Base-by-base conservation (phyloP, 2,113 vertebrate genomes). In the Nibea albiflora region DNA sequence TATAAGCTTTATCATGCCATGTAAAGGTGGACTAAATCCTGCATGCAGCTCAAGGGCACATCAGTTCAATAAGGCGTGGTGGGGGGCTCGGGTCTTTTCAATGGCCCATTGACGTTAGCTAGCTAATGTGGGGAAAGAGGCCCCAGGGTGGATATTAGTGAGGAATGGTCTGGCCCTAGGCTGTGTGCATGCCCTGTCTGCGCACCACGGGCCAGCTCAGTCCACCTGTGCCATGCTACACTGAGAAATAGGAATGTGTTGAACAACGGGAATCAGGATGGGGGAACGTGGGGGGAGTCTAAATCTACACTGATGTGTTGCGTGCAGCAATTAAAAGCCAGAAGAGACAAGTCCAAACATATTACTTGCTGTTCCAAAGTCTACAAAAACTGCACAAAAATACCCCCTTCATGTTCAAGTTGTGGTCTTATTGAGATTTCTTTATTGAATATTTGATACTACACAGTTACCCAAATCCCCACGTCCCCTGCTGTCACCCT, bases 191-290 rank as follows among this genome's bases (percentile, higher is more conserved):
- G 84, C 80, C 80, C 80, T 72, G 80, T 88, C 72, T 31, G 78
- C 50, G 47, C 81, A 85, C 80, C 79, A 83, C 65, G 8, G 80
- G 67, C 84, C 71, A 47, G 49, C 65, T 84, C 87, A 84, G 89
- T 91, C 91, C 94, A 96, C 93, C 94, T 95, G 94, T 93, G 90
- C 90, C 90, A 94, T 92, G 93, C 91, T 93, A 92, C 89, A 93
- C 76, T 93, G 93, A 91, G 74, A 84, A 92, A 89, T 62, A 94
- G 94, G 95, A 95, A 95, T 95, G 92, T 80, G 79, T 78, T 77
- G 69, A 91, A 92, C 85, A 92, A 88, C 76, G 17, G 71, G 67
- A 86, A 80, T 81, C 56, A 67, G 73, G 47, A 85, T 78, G 72
- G 70, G 80, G 87, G 39, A 54, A 75, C 60, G 72, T 60, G 61